Percentiles rank a stretch among this genome's conserved stretches.
phyloP scores from a whole-genome alignment of 2,888 invertebrate genomes.

The Torymus auratus region DNA sequence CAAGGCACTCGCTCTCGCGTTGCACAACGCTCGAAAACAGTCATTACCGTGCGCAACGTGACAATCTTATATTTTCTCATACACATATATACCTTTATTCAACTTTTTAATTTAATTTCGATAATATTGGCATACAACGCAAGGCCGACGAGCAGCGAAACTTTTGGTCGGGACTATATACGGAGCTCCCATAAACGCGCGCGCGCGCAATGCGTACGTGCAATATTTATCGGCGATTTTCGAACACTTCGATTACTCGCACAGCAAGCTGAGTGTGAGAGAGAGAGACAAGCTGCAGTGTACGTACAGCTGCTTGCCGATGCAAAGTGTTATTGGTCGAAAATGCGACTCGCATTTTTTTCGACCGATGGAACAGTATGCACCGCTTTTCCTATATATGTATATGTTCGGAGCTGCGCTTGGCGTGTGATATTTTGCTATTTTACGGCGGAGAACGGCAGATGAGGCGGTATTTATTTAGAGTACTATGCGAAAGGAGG shows the following conservation, averaged over 20 bases:
- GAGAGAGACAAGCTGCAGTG: too few species aligned
- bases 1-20: too few species aligned
- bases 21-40: too few species aligned
- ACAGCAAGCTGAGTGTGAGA: background rate
- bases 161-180: background rate
- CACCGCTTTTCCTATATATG: too few species aligned
- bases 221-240: constrained; percentile 54
- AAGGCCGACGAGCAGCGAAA: background rate
- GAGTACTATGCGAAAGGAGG: too few species aligned
- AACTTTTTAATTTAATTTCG: constrained; percentile 29
- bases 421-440: too few species aligned
- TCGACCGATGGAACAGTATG: too few species aligned
- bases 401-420: too few species aligned
- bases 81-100: background rate
- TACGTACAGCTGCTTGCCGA: constrained; percentile 13
- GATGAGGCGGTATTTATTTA: too few species aligned
- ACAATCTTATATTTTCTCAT: too few species aligned
- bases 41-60: too few species aligned
- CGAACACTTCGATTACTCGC: constrained; percentile 47
- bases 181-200: constrained; percentile 1
- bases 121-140: constrained; percentile 4
- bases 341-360: constrained; percentile 21
- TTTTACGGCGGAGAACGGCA: too few species aligned
- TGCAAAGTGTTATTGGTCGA: constrained; percentile 36
- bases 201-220: background rate